Percentiles rank a stretch among this genome's conserved stretches.
These are phyloP conservation scores for Copidosoma floridanum DNA, from an alignment of 1,140 invertebrate genomes.

Conservation along the genomic window DNA sequence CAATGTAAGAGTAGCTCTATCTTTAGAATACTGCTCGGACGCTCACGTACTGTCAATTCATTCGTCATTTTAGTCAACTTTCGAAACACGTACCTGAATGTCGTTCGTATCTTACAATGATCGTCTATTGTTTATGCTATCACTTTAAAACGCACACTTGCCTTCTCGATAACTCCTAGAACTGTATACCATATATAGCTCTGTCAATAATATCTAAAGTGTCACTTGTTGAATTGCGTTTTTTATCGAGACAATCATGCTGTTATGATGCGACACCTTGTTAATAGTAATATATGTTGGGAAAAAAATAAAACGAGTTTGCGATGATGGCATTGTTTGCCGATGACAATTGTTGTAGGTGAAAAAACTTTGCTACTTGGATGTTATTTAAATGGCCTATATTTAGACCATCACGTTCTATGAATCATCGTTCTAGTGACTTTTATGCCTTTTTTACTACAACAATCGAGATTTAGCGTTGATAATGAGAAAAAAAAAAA, in stretches of 20 bases:
- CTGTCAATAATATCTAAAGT: too few relatives aligned
- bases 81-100: too few relatives aligned
- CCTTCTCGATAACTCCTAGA: too few relatives aligned
- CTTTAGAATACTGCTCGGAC: too few relatives aligned
- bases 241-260: constrained; percentile 46
- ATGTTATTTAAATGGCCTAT: background rate
- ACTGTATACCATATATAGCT: too few relatives aligned
- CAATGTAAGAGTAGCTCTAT: too few relatives aligned
- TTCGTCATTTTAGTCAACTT: too few relatives aligned
- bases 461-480: background rate
- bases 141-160: too few relatives aligned
- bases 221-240: constrained; percentile 41
- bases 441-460: constrained; percentile 3
- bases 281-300: background rate
- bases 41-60: too few relatives aligned
- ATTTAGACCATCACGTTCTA: background rate
- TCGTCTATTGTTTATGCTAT: too few relatives aligned
- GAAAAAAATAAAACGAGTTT: background rate
- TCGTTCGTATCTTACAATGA: too few relatives aligned
- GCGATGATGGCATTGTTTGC: background rate
- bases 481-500: too few relatives aligned
- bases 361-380: background rate
- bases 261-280: background rate
- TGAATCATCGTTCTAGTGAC: background rate
- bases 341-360: background rate